A percentile compares a stretch with the other conserved stretches of the same genome.
Conservation (phyloP, 2,888 invertebrate genomes). For the Elgonia sp. region DNA sequence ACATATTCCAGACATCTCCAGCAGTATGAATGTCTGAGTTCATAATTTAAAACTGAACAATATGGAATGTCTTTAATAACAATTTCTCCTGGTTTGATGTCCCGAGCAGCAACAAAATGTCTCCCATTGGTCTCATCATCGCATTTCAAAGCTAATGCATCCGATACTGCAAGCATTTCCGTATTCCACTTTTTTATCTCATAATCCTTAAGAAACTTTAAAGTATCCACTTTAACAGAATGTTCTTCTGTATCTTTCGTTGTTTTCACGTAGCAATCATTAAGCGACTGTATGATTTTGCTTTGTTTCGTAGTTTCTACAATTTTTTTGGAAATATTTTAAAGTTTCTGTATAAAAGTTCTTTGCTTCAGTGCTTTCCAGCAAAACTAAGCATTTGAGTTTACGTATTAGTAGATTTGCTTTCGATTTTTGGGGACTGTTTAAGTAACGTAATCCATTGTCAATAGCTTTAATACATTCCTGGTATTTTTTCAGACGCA, state of each 20-base stretch:
- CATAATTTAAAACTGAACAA: not conserved
- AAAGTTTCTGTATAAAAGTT: too few species aligned
- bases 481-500: too few species aligned
- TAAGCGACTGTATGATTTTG: too few species aligned
- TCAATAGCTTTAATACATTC: too few species aligned
- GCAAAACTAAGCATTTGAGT: too few species aligned
- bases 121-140: not conserved
- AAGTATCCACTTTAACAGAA: not conserved
- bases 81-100: not conserved
- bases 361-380: too few species aligned
- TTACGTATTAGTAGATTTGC: too few species aligned
- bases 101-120: not conserved
- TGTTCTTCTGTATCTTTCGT: not conserved
- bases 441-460: too few species aligned
- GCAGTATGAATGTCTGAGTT: constrained; percentile 1
- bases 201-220: not conserved
- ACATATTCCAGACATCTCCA: constrained; percentile 11
- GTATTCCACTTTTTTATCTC: not conserved
- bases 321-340: too few species aligned
- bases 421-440: too few species aligned
- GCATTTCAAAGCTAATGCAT: not conserved
- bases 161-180: not conserved
- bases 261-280: not conserved
- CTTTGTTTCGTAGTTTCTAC: too few species aligned
- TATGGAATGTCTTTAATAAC: not conserved